These are phyloP conservation scores for Tylochromis polylepis DNA, from an alignment of 2,113 vertebrate species.

Conservation along the genomic window DNA sequence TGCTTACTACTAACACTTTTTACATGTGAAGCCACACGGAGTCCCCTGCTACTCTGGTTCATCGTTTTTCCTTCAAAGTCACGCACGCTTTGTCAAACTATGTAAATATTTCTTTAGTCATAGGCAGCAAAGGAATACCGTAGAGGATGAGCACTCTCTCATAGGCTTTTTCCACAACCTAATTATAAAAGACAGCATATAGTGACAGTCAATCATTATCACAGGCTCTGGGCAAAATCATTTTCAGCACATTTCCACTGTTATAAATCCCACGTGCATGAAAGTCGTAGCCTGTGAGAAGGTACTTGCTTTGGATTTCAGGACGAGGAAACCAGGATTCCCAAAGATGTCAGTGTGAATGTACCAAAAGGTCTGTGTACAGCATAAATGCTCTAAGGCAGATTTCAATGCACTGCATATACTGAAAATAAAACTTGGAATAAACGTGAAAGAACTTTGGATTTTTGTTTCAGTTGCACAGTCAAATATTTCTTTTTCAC, in stretches of 20 bases:
- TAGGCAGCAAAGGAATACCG: conserved; percentile 29
- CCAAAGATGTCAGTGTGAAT: neutral
- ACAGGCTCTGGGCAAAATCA: conserved; percentile 3
- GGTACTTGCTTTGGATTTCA: conserved; percentile 63
- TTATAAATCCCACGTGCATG: conserved; percentile 36
- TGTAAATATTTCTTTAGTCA: conserved; percentile 53
- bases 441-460: no score
- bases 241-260: conserved; percentile 54
- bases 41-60: neutral
- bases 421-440: no score
- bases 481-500: neutral
- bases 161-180: neutral
- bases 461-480: no score
- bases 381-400: no score
- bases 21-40: neutral
- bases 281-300: conserved; percentile 57
- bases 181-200: conserved; percentile 18
- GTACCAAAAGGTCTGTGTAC: neutral
- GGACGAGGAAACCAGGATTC: conserved; percentile 19
- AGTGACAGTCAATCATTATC: conserved; percentile 25
- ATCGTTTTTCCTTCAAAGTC: conserved; percentile 39
- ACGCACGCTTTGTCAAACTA: conserved; percentile 40
- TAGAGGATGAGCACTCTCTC: neutral
- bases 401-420: neutral
- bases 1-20: neutral